Evolutionary conservation across 1,140 invertebrate species (phyloP), one percentile per base, ranked within the genome.

Genomic region (Leguminivora glycinivorella): DNA sequence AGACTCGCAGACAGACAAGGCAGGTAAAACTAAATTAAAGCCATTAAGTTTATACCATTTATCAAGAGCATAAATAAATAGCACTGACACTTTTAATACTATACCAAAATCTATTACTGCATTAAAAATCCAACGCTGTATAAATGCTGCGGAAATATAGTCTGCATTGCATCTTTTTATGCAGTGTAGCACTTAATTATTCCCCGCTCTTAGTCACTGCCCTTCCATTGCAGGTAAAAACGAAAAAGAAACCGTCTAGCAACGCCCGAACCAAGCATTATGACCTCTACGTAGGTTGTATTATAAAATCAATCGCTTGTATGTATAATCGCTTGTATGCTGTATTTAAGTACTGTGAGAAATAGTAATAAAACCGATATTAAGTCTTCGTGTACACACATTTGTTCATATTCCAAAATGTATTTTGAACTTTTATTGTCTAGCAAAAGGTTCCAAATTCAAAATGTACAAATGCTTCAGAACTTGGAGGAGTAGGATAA

Each of bases 131-230:
- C 40, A 43, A 43, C 40, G 14, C 4, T 43, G 0, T 43, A 6
- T 17, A 43, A 43, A 43, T 6, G 47, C 10, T 52, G 47, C 47
- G 47, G 47, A 22, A 52, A 52, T 52, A 22, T 22, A 52, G 47
- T 52, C 47, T 52, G 47, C 47, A 52, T 52, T 52, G 47, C 47
- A 52, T 52, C 47, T 47, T 47, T 38, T 38, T 52, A 52, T 52
- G 47, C 47, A 52, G 47, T 52, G 19, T 10, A 52, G 47, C 19
- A 22, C n/a, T 52, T 52, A 52, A 52, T 52, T 52, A 52, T 12
- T 38, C 34, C 1, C 19, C 47, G 47, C 22, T 22, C 47, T 52
- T 52, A 22, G 7, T 47, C n/a, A 47, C n/a, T 47, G 43, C 43
- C n/a, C n/a, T 47, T 47, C 14, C 6, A 47, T 47, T 17, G 43